Evolutionary conservation across 2,113 vertebrate species (phyloP).

Genomic region (Oryzias woworae): DNA sequence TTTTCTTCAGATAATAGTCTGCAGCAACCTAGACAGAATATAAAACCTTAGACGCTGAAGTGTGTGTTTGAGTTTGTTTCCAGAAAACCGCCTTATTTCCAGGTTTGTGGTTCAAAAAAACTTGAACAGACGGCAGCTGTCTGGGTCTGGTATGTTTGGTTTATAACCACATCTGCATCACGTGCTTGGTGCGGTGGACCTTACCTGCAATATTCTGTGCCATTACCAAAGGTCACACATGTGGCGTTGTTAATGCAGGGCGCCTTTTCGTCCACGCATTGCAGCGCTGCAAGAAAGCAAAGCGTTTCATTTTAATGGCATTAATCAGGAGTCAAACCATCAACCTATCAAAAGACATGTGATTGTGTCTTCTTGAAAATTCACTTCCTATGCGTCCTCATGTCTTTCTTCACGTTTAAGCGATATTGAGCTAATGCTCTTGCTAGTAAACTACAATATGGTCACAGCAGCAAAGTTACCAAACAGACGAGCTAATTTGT

Average conservation of each 20-base stretch:
- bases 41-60: constrained; percentile 52
- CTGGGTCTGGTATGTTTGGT: no score
- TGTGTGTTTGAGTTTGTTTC: constrained; percentile 71
- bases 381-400: no score
- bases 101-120: constrained; percentile 50
- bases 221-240: constrained; percentile 85
- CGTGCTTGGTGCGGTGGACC: constrained; percentile 26
- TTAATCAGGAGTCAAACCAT: no score
- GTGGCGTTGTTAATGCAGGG: constrained; percentile 90
- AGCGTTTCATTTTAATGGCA: neutral
- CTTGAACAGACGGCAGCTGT: constrained; percentile 17
- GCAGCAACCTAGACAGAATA: no score
- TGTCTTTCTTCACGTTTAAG: no score
- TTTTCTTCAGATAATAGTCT: no score
- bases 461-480: no score
- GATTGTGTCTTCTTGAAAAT: no score
- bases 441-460: no score
- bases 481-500: no score
- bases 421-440: no score
- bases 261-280: constrained; percentile 84
- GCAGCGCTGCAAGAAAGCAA: constrained; percentile 82
- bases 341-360: no score
- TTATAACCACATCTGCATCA: neutral
- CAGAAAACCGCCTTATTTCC: constrained; percentile 11
- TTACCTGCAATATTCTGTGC: constrained; percentile 94